Conservation (phyloP, 2,888 invertebrate species). For the Drosophila nigricruria region DNA sequence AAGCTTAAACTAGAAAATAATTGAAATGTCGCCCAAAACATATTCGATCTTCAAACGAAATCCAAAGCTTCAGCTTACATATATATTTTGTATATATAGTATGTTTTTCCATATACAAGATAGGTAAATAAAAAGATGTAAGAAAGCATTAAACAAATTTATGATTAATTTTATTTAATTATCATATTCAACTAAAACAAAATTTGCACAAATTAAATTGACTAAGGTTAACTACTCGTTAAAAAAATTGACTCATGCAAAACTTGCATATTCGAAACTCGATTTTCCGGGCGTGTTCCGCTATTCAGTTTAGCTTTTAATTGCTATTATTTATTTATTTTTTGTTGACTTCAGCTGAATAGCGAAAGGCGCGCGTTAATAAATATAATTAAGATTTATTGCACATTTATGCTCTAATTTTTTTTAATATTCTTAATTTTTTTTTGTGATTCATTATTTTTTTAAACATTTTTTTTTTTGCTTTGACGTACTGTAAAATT, state of each 20-base stretch:
- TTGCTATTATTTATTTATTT: background rate
- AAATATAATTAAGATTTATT: slow-evolving; percentile 73
- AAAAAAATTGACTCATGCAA: slow-evolving; percentile 38
- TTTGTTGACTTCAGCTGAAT: slow-evolving; percentile 59
- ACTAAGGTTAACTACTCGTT: slow-evolving; percentile 60
- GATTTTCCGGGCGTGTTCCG: slow-evolving; percentile 20
- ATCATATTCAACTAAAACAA: slow-evolving; percentile 66
- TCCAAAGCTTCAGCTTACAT: background rate
- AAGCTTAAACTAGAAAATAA: background rate
- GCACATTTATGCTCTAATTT: slow-evolving; percentile 64
- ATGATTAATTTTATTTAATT: slow-evolving; percentile 58
- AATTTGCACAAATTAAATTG: slow-evolving; percentile 65
- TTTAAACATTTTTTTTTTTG: slow-evolving; percentile 39
- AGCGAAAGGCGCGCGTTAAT: slow-evolving; percentile 53
- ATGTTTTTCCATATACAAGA: background rate
- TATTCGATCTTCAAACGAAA: background rate
- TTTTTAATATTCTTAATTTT: slow-evolving; percentile 14
- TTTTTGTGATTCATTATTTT: slow-evolving; percentile 26
- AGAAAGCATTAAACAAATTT: slow-evolving; percentile 24
- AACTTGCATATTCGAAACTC: slow-evolving; percentile 42
- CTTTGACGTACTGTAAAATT: slow-evolving; percentile 75
- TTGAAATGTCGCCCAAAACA: background rate
- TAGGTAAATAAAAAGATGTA: background rate
- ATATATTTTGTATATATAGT: background rate
- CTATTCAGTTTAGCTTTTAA: slow-evolving; percentile 36